Evolutionary conservation across 2,113 vertebrate genomes (phyloP).

Genomic region (Salvelinus alpinus): DNA sequence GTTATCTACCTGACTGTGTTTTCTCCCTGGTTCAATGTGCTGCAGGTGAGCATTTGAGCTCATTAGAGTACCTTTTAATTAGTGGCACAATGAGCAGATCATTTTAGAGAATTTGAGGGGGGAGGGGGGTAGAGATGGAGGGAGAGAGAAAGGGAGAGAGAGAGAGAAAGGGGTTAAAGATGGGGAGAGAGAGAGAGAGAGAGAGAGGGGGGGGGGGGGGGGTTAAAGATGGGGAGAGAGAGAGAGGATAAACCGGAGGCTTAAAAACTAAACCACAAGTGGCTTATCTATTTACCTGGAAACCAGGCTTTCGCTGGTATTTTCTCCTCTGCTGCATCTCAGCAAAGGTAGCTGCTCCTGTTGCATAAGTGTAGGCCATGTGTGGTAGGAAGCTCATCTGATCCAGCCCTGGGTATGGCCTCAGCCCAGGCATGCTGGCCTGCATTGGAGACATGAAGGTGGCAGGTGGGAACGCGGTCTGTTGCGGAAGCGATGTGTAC

Average conservation of each 20-base stretch:
- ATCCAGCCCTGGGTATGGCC: constrained; percentile 96
- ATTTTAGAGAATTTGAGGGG: constrained; percentile 41
- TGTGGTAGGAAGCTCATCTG: constrained; percentile 99
- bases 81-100: constrained; percentile 64
- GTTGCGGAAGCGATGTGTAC: constrained; percentile 95
- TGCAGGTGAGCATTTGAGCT: constrained; percentile 62
- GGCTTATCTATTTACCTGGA: constrained; percentile 87
- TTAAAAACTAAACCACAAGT: constrained; percentile 34
- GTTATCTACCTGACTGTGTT: constrained; percentile 44
- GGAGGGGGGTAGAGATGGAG: background rate
- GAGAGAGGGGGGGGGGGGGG: background rate
- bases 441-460: constrained; percentile 98
- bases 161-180: background rate
- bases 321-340: constrained; percentile 99
- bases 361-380: constrained; percentile 98
- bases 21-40: constrained; percentile 34
- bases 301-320: constrained; percentile 98
- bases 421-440: constrained; percentile 94
- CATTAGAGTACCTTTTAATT: constrained; percentile 66
- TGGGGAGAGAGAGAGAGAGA: background rate
- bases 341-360: constrained; percentile 96
- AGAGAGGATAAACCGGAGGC: constrained; percentile 27
- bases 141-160: background rate
- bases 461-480: constrained; percentile 94
- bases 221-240: background rate